These are phyloP conservation scores for Euspilapteryx auroguttella DNA, from an alignment of 2,888 invertebrate genomes.

Conservation along the genomic window DNA sequence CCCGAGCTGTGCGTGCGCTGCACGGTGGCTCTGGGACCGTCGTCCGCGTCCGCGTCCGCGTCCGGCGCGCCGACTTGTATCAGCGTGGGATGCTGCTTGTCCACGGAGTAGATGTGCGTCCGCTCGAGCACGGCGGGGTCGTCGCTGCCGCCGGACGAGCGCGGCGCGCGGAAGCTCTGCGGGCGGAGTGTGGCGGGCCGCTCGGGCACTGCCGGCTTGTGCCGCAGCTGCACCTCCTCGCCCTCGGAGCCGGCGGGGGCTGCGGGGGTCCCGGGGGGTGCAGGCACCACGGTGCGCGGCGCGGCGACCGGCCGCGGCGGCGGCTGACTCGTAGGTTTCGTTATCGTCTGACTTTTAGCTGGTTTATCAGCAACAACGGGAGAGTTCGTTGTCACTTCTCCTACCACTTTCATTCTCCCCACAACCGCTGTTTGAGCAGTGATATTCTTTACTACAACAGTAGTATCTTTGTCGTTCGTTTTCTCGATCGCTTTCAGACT, in stretches of 20 bases:
- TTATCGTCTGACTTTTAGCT: no score
- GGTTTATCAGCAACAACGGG: no score
- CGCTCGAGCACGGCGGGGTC: slow-evolving; percentile 58
- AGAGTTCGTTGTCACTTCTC: no score
- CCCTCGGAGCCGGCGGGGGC: slow-evolving; percentile 19
- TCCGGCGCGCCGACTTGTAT: slow-evolving; percentile 61
- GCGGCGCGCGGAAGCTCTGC: slow-evolving; percentile 51
- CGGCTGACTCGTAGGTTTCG: slow-evolving; percentile 59
- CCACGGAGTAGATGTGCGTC: slow-evolving; percentile 71
- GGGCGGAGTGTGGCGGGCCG: slow-evolving; percentile 71
- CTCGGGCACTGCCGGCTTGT: slow-evolving; percentile 82
- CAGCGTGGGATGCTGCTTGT: slow-evolving; percentile 75
- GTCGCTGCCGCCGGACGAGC: slow-evolving; percentile 19
- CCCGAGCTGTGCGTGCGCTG: slow-evolving; percentile 51
- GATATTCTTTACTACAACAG: slow-evolving; percentile 32
- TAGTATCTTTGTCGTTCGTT: slow-evolving; percentile 16
- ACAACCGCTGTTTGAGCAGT: slow-evolving; percentile 46
- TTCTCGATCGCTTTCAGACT: slow-evolving; percentile 16
- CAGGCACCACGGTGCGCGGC: slow-evolving; percentile 37
- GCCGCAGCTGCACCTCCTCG: slow-evolving; percentile 54
- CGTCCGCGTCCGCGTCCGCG: slow-evolving; percentile 16
- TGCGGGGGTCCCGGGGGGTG: no score
- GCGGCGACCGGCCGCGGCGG: slow-evolving; percentile 47
- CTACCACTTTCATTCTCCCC: slow-evolving; percentile 37
- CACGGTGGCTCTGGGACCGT: slow-evolving; percentile 27